phyloP scores from a whole-genome alignment of 2,113 vertebrate genomes.

The Salminus brasiliensis region DNA sequence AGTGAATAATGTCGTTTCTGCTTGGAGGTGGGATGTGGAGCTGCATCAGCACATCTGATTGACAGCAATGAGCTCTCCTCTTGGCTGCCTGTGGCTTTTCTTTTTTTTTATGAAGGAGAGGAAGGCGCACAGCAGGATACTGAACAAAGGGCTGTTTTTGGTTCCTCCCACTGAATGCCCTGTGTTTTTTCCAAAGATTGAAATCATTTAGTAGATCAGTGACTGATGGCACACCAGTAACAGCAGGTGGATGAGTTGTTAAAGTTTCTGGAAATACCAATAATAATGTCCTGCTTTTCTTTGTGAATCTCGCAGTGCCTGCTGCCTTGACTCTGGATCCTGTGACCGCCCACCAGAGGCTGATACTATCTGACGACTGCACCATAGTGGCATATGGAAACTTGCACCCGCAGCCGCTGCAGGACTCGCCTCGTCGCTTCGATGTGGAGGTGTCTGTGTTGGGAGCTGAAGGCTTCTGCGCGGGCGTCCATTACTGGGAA shows the following conservation, averaged over 20 bases:
- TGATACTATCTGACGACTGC: slow-evolving; percentile 96
- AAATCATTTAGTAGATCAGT: not conserved
- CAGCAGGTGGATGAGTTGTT: not conserved
- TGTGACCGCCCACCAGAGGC: slow-evolving; percentile 93
- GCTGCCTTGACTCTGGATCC: slow-evolving; percentile 92
- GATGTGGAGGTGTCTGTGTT: slow-evolving; percentile 97
- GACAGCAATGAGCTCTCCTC: slow-evolving; percentile 11
- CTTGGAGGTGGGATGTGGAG: not conserved
- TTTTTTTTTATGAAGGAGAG: not conserved
- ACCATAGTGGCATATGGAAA: slow-evolving; percentile 97
- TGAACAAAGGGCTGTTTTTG: not conserved
- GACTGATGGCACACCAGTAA: not conserved
- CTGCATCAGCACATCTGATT: slow-evolving; percentile 33
- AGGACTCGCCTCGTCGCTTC: slow-evolving; percentile 94
- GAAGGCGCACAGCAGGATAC: not conserved
- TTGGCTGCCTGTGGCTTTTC: not conserved
- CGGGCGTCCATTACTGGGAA: slow-evolving; percentile 96
- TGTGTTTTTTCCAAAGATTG: not conserved
- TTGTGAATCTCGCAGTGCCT: slow-evolving; percentile 77
- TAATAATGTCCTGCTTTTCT: not conserved
- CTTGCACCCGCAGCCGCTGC: slow-evolving; percentile 93
- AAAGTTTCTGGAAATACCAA: not conserved
- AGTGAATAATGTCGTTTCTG: slow-evolving; percentile 3
- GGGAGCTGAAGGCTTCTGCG: slow-evolving; percentile 85
- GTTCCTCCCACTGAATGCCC: not conserved